Evolutionary conservation across 2,888 invertebrate species (phyloP), one percentile per base, ranked within the genome.

Genomic region (Aphidius colemani): DNA sequence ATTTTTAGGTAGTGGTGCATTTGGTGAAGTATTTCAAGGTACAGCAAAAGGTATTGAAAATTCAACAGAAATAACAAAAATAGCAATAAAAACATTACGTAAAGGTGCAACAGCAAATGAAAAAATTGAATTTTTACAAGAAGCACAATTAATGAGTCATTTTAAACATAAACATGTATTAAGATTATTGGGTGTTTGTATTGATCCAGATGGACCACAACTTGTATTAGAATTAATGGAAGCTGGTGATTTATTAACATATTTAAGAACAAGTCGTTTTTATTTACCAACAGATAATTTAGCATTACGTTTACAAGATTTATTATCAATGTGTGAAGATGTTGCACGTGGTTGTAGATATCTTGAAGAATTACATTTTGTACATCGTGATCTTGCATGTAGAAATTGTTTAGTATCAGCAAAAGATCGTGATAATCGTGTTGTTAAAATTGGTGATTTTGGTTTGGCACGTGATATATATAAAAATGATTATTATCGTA

Each of bases 151-250:
- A 53, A 98, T 99, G 97, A 94, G 95, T 61, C 96, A 98, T 80
- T 98, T 99, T 81, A 94, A 94, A 72, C 98, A 99, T 80, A 93
- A 96, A 66, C 96, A 99, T 78, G 98, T 99, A 62, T 85, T 99
- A 40, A 88, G 94, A 67, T 85, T 98, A 43, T 86, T 98, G 7
- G 98, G 98, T 1, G 95, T 99, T 6, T 98, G 97, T 77, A 87
- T 97, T 43, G 96, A 98, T 78, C 92, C 93, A 70, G 96, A 97
- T 78, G 93, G 96, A 7, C 92, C 95, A 75, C 94, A 95, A 73
- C 90, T 99, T 68, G 92, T 99, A 55, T 90, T 98, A 88, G 98
- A 99, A 81, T 87, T 98, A 13, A 99, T 99, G 99, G 94, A 96
- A 81, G 96, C 94, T 6, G 98, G 98, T 0, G 98, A 98, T 83